phyloP scores from a whole-genome alignment of 1,140 invertebrate species.

The Ladona fulva region DNA sequence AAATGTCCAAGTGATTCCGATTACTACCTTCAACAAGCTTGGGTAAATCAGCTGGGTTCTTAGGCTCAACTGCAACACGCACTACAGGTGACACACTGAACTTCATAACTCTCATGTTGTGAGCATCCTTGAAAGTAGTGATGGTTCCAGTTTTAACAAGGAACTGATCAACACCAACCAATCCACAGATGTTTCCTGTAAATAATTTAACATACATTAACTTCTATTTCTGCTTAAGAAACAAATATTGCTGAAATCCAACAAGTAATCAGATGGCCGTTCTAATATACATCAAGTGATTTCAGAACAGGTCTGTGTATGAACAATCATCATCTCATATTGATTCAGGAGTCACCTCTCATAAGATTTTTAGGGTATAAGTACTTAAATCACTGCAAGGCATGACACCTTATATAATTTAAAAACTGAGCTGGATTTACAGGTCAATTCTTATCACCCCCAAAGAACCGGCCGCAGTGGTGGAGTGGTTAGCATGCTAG shows the following conservation, averaged over 20 bases:
- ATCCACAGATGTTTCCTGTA: conserved; percentile 90
- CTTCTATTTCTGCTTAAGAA: too few relatives aligned
- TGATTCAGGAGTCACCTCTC: too few relatives aligned
- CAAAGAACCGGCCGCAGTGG: too few relatives aligned
- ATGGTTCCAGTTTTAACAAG: conserved; percentile 99
- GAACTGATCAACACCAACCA: conserved; percentile 99
- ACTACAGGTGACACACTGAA: conserved; percentile 99
- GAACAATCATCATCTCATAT: conserved; percentile 31
- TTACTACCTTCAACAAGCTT: conserved; percentile 88
- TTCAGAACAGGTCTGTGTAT: conserved; percentile 34
- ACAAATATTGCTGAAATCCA: background rate
- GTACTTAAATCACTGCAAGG: too few relatives aligned
- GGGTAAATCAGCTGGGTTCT: conserved; percentile 97
- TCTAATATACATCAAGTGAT: conserved; percentile 28
- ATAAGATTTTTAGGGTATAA: too few relatives aligned
- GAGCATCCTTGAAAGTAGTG: conserved; percentile 96
- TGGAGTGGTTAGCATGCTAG: too few relatives aligned
- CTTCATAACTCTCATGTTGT: conserved; percentile 98
- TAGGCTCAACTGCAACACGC: conserved; percentile 97
- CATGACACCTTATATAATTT: too few relatives aligned
- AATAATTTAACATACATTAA: too few relatives aligned
- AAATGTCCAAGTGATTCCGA: background rate
- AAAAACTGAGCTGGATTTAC: too few relatives aligned
- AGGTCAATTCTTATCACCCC: too few relatives aligned
- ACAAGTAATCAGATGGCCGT: conserved; percentile 29